Evolutionary conservation across 2,888 invertebrate species (phyloP).

Genomic region (Pilophorus perplexus): DNA sequence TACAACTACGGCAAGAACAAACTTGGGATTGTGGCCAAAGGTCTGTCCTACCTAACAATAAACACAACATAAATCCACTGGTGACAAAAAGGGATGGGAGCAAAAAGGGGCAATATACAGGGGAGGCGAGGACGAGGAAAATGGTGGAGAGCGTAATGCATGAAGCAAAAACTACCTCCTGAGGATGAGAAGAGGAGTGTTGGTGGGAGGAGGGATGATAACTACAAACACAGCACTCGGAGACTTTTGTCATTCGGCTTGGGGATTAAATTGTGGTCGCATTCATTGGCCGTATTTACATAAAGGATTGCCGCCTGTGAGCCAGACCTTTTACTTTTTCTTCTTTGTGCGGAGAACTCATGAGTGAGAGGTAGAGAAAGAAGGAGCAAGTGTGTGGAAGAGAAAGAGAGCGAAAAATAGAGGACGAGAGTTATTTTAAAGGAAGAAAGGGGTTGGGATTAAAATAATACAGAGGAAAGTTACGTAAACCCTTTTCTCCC

Average conservation of each 20-base stretch:
- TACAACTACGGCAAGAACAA: constrained; percentile 9
- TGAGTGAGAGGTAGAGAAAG: too few relatives aligned
- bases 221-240: constrained; percentile 22
- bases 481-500: too few relatives aligned
- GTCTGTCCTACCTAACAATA: constrained; percentile 36
- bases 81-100: constrained; percentile 30
- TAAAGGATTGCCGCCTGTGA: constrained; percentile 21
- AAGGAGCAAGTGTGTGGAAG: not conserved
- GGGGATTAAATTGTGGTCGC: constrained; percentile 32
- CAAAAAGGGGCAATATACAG: constrained; percentile 35
- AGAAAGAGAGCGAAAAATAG: too few relatives aligned
- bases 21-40: constrained; percentile 35
- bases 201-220: not conserved
- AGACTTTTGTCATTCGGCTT: constrained; percentile 30
- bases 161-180: constrained; percentile 27
- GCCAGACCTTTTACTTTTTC: constrained; percentile 1
- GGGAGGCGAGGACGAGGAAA: not conserved
- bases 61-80: constrained; percentile 38
- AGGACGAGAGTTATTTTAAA: too few relatives aligned
- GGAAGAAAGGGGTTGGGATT: too few relatives aligned
- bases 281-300: constrained; percentile 34
- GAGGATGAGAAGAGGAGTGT: not conserved
- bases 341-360: not conserved
- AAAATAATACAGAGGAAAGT: too few relatives aligned
- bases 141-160: constrained; percentile 19